Base-by-base conservation (phyloP, 2,888 invertebrate genomes). In the Sepioteuthis lessoniana region DNA sequence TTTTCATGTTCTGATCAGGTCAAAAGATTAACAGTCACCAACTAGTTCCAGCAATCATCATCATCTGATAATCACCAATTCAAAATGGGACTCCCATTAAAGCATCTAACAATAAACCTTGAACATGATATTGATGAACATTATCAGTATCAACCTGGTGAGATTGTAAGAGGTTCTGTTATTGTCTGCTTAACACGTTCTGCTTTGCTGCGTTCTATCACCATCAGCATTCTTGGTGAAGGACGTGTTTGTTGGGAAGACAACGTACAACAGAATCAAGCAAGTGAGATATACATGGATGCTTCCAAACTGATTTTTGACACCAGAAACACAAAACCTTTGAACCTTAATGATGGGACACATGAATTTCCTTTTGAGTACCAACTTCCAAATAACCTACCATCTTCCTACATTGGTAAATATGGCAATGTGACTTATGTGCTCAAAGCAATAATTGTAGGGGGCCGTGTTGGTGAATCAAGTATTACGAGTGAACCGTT, bases 71-170 rank as follows among this genome's bases (percentile, higher is more conserved):
- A 13, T 13, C 31, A 38, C 38, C 42, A 91, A 47, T 92, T 38
- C 31, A 92, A 76, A 31, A 92, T 92, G 92, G 93, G 47, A 25
- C n/a, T 42, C 46, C 47, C 95, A 7, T 93, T 96, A 46, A 95
- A 96, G 94, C 94, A 95, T 91, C 95, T 97, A 93, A 95, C 95
- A 47, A 97, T 97, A 10, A 95, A 95, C 37, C 95, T 97, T 76
- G 97, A 97, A 94, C 97, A 97, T 94, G 97, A 97, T 94, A 97
- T 97, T 35, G 97, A 97, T 95, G 97, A 97, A 94, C 97, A 97
- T 94, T 97, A 97, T 94, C 97, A 97, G 95, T 97, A 97, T 94
- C 97, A 96, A 94, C 97, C 97, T 2, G 97, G 97, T 21, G 97
- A 97, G 95, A 95, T 96, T 38, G 95, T 97, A 31, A 94, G 96